phyloP scores from a whole-genome alignment of 2,888 invertebrate species.

The Lumbricus terrestris region DNA sequence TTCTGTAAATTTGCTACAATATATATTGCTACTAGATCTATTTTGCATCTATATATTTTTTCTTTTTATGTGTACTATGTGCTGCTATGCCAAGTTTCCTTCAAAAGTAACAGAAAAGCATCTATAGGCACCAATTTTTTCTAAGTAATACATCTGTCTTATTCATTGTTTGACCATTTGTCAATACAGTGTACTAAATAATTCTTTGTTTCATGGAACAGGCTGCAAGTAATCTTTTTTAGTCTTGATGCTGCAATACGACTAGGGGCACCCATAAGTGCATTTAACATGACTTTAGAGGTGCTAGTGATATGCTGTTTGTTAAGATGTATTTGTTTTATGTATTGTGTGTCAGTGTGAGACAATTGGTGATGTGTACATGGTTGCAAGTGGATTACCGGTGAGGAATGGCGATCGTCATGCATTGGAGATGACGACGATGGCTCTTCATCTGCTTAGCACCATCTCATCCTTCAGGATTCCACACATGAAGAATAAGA shows the following conservation, averaged over 20 bases:
- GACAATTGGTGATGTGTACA: conserved; percentile 24
- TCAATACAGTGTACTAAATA: not conserved
- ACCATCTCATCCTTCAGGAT: conserved; percentile 43
- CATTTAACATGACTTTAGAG: not conserved
- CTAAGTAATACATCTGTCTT: not conserved
- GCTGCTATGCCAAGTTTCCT: too few relatives aligned
- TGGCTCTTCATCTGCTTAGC: conserved; percentile 34
- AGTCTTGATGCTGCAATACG: not conserved
- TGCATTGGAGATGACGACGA: conserved; percentile 31
- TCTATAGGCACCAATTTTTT: not conserved
- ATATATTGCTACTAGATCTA: too few relatives aligned
- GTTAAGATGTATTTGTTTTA: not conserved
- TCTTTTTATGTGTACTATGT: too few relatives aligned
- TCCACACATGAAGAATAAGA: conserved; percentile 46
- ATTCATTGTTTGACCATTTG: not conserved
- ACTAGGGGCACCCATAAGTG: not conserved
- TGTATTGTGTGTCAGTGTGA: conserved; percentile 8
- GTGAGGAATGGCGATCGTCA: conserved; percentile 28
- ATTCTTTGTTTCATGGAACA: not conserved
- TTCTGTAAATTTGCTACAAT: not conserved
- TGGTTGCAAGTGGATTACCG: conserved; percentile 32
- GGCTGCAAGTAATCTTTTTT: too few relatives aligned
- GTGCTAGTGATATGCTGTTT: not conserved
- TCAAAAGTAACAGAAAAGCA: not conserved
- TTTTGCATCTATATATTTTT: too few relatives aligned